Conservation (phyloP, 2,888 invertebrate species). For the Eristalis intricaria region DNA sequence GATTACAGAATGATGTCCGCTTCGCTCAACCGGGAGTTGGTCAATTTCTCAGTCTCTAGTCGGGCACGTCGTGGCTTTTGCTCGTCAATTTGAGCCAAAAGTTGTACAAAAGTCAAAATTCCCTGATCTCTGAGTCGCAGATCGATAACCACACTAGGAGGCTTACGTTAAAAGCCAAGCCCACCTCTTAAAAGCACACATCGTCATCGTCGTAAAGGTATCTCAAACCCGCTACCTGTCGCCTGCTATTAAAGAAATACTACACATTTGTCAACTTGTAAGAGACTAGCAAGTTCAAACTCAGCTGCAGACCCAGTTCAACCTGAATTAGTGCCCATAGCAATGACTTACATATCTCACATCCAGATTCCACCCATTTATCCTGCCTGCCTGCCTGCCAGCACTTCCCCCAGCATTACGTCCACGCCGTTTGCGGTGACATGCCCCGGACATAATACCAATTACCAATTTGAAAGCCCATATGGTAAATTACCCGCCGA, state of each 20-base stretch:
- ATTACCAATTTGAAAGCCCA: conserved; percentile 70
- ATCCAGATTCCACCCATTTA: conserved; percentile 27
- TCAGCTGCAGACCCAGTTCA: background rate
- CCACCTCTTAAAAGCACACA: no score
- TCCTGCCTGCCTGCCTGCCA: background rate
- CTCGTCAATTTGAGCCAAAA: no score
- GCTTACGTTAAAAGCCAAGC: no score
- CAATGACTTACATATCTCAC: conserved; percentile 39
- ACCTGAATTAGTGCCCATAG: background rate
- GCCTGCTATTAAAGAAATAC: background rate
- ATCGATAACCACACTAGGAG: no score
- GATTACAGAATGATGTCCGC: no score
- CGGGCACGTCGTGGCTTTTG: no score
- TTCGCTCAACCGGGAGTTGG: no score
- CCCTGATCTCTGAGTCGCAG: no score
- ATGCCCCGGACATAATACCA: conserved; percentile 71
- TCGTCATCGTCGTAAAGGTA: background rate
- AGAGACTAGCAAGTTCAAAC: background rate
- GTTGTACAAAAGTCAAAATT: no score
- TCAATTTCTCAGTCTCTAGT: no score
- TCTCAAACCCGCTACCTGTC: background rate
- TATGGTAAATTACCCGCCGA: conserved; percentile 68
- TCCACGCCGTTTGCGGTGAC: conserved; percentile 60
- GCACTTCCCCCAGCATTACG: conserved; percentile 45
- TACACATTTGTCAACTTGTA: background rate